Evolutionary conservation across 2,113 vertebrate species (phyloP).

Genomic region (Sylvia atricapilla): DNA sequence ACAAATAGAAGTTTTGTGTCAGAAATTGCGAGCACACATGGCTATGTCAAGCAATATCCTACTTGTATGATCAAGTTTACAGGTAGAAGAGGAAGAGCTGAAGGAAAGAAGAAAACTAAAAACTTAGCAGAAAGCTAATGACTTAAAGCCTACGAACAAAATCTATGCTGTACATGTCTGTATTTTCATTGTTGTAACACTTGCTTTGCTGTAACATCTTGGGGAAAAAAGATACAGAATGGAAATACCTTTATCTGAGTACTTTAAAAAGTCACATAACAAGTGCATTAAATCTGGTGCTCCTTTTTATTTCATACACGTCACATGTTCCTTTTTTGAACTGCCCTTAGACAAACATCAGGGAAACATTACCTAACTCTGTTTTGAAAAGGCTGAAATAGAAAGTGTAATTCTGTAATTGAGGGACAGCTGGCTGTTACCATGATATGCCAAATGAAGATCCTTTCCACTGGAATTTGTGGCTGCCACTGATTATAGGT

Average conservation of each 20-base stretch:
- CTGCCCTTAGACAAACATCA: not conserved
- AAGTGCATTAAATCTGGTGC: not conserved
- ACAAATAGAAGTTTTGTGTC: not conserved
- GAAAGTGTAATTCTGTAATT: not conserved
- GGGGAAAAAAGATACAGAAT: not conserved
- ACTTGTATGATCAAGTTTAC: not conserved
- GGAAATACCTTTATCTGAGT: not conserved
- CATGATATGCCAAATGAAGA: not conserved
- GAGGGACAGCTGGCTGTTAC: constrained; percentile 1
- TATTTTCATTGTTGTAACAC: not conserved
- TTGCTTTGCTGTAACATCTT: not conserved
- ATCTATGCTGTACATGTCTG: rapidly evolving
- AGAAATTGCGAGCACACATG: not conserved
- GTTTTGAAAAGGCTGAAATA: not conserved
- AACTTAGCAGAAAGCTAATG: not conserved
- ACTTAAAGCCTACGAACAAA: not conserved
- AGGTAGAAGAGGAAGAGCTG: not conserved
- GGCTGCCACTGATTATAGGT: not conserved
- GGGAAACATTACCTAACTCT: not conserved
- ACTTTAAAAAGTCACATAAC: not conserved
- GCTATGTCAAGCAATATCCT: not conserved
- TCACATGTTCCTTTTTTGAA: not conserved
- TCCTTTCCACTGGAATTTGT: not conserved
- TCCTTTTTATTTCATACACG: not conserved
- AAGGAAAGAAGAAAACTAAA: not conserved